Percentiles rank a stretch among this genome's conserved stretches.
Evolutionary conservation across 1,140 invertebrate species (phyloP).

Genomic region (Psilanteris sp.): DNA sequence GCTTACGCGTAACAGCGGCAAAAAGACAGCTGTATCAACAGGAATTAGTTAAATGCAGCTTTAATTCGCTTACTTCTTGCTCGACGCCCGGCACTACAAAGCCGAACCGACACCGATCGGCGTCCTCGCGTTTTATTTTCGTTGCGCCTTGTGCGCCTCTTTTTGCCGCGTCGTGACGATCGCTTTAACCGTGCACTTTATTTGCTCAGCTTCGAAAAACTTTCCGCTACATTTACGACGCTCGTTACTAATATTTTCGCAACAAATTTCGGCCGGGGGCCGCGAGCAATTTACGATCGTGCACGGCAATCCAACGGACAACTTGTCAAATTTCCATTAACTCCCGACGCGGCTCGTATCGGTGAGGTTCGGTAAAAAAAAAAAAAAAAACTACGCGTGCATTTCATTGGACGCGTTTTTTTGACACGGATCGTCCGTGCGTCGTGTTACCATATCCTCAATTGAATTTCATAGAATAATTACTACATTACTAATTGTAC

Average conservation of each 20-base stretch:
- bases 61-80: conserved; percentile 63
- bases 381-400: no score
- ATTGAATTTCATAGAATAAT: no score
- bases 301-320: neutral
- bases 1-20: conserved; percentile 60
- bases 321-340: conserved; percentile 19
- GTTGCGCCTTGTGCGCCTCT: conserved; percentile 53
- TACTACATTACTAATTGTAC: no score
- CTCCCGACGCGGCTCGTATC: neutral
- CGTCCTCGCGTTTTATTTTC: conserved; percentile 61
- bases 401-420: no score
- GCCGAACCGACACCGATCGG: conserved; percentile 62
- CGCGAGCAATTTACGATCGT: conserved; percentile 13
- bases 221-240: conserved; percentile 61
- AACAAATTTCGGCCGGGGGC: conserved; percentile 20
- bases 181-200: conserved; percentile 61
- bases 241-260: conserved; percentile 60
- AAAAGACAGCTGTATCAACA: conserved; percentile 76
- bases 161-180: conserved; percentile 48
- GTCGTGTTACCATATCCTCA: no score
- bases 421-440: no score
- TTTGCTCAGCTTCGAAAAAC: conserved; percentile 62
- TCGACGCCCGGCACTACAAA: conserved; percentile 57
- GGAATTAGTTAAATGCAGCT: conserved; percentile 69
- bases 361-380: no score